Evolutionary conservation across 2,888 invertebrate species (phyloP), one percentile per base, ranked within the genome.

Genomic region (Phyto melanocephala): DNA sequence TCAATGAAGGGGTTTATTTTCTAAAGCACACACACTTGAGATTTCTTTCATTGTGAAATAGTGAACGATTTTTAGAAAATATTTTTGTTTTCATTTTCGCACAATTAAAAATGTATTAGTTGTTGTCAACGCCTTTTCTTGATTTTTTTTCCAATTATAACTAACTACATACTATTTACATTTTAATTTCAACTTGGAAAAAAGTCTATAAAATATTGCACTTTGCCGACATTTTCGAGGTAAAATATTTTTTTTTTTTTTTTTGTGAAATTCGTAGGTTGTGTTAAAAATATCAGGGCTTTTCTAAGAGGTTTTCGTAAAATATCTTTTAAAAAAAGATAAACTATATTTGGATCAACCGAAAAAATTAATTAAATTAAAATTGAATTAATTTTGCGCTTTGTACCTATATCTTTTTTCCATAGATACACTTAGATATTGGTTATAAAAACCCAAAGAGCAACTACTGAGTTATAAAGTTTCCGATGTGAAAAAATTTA

Each of bases 81-180:
- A 15, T 1, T 10, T 54, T 24, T 15, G 13, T 35, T 37, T 60
- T 37, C n/a, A n/a, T 22, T 20, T 60, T 54, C 17, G 6, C 11
- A 24, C 24, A 63, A 1, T 1, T 62, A 15, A 24, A 62, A 62
- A 62, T 24, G 62, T 62, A 45, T 63, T 63, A 63, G 45, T 63
- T 63, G 62, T 63, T 63, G 42, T 63, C 45, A 42, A 45, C 62
- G 45, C 45, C 62, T 45, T 63, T 60, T 63, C 22, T 40, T 10
- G 10, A 17, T 40, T 11, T 28, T 60, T 58, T 40, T 20, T n/a
- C 15, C 15, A 45, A 45, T 45, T 28, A 28, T 45, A 45, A 17
- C 62, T 63, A 63, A 45, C 45, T n/a, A n/a, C n/a, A n/a, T n/a
- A n/a, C n/a, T 45, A 28, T 63, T 45, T 28, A 63, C 45, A 63